Evolutionary conservation across 2,888 invertebrate species (phyloP).

Genomic region (Spatulosminthurus flaviceps): DNA sequence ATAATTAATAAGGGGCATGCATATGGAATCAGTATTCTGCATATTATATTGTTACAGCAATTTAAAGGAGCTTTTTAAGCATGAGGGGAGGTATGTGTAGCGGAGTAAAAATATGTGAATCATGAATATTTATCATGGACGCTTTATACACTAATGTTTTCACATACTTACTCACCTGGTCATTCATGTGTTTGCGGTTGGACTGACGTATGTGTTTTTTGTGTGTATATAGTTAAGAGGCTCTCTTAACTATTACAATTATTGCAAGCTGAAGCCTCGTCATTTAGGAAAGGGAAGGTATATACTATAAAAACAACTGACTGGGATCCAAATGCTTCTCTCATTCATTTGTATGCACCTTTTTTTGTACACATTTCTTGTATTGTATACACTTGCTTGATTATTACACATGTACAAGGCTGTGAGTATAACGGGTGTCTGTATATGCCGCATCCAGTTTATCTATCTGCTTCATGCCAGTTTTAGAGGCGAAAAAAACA

Average conservation of each 20-base stretch:
- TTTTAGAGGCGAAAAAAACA: background rate
- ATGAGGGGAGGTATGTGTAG: too few relatives aligned
- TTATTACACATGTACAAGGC: too few relatives aligned
- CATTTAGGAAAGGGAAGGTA: constrained; percentile 9
- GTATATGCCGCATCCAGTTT: too few relatives aligned
- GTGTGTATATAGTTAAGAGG: background rate
- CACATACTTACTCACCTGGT: background rate
- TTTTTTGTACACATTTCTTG: background rate
- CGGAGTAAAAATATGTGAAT: background rate
- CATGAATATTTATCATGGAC: background rate
- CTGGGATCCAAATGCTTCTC: background rate
- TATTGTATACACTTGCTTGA: too few relatives aligned
- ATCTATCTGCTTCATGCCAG: background rate
- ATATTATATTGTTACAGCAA: too few relatives aligned
- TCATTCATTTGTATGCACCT: background rate
- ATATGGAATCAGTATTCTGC: too few relatives aligned
- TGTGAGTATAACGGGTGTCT: too few relatives aligned
- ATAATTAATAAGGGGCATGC: too few relatives aligned
- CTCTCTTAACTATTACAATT: too few relatives aligned
- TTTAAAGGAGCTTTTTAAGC: too few relatives aligned
- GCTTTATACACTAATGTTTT: background rate
- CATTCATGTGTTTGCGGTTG: background rate
- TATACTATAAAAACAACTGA: too few relatives aligned
- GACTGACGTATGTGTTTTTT: background rate
- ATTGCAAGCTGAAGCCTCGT: background rate